Evolutionary conservation across 2,797 vertebrate genomes (phyloP).

Genomic region (Enteromius mattozi): DNA sequence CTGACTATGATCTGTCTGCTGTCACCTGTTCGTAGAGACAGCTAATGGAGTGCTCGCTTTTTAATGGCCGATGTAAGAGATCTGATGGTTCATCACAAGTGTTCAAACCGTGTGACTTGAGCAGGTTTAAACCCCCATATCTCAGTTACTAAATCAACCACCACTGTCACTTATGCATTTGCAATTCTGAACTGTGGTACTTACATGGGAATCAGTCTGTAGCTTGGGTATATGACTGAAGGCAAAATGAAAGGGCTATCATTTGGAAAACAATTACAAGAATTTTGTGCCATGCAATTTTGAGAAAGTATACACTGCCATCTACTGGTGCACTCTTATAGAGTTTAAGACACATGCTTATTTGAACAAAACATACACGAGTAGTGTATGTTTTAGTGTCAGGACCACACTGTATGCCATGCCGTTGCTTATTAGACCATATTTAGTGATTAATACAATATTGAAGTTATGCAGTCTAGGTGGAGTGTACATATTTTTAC

Average conservation of each 20-base stretch:
- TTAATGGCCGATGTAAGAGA: slow-evolving; percentile 28
- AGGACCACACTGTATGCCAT: neutral
- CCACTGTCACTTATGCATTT: slow-evolving; percentile 2
- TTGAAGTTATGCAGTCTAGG: neutral
- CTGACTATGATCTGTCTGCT: neutral
- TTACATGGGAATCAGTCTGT: neutral
- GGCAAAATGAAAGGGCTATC: neutral
- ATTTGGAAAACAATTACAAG: neutral
- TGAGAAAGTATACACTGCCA: slow-evolving; percentile 4
- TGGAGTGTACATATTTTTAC: neutral
- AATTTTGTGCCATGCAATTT: neutral
- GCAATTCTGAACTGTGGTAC: neutral
- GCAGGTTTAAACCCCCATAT: slow-evolving; percentile 22
- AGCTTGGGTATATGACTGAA: neutral
- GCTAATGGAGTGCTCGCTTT: neutral
- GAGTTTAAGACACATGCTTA: neutral
- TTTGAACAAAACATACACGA: neutral
- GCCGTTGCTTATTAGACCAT: neutral
- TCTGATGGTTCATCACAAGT: slow-evolving; percentile 58
- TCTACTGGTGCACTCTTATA: neutral
- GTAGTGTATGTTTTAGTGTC: neutral
- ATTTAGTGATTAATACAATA: neutral
- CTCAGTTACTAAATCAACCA: slow-evolving; percentile 19
- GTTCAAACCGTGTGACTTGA: slow-evolving; percentile 46
- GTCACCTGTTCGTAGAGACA: neutral